Evolutionary conservation across 2,113 vertebrate genomes (phyloP).

Genomic region (Ochotona princeps): DNA sequence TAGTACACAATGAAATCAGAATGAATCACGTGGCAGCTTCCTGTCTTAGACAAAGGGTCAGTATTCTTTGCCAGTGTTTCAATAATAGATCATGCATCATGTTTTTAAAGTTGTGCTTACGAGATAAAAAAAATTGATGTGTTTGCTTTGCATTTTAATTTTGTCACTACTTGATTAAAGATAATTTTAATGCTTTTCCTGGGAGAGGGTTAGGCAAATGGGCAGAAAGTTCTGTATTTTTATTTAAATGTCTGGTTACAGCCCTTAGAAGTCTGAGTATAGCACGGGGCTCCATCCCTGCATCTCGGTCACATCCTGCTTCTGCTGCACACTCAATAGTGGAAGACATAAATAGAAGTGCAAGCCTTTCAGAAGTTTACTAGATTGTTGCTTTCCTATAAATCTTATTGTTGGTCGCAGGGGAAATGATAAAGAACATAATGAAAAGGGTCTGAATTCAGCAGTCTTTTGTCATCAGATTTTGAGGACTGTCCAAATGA

Average conservation of each 20-base stretch:
- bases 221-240: background rate
- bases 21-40: conserved; percentile 2
- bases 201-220: conserved; percentile 6
- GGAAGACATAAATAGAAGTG: background rate
- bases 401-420: background rate
- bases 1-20: background rate
- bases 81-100: background rate
- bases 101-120: background rate
- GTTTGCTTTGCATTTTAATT: background rate
- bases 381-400: background rate
- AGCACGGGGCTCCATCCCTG: background rate
- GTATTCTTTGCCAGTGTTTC: background rate
- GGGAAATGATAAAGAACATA: background rate
- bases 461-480: background rate
- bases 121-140: background rate
- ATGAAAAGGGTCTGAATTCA: background rate
- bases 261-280: background rate
- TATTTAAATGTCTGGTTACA: background rate
- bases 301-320: background rate
- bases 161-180: background rate
- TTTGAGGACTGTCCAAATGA: background rate
- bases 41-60: background rate
- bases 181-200: background rate
- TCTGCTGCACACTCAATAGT: background rate
- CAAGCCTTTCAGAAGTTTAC: background rate